Evolutionary conservation across 2,113 vertebrate genomes (phyloP), one percentile per base, ranked within the genome.

Genomic region (Calyptommatus sinebrachiatus): DNA sequence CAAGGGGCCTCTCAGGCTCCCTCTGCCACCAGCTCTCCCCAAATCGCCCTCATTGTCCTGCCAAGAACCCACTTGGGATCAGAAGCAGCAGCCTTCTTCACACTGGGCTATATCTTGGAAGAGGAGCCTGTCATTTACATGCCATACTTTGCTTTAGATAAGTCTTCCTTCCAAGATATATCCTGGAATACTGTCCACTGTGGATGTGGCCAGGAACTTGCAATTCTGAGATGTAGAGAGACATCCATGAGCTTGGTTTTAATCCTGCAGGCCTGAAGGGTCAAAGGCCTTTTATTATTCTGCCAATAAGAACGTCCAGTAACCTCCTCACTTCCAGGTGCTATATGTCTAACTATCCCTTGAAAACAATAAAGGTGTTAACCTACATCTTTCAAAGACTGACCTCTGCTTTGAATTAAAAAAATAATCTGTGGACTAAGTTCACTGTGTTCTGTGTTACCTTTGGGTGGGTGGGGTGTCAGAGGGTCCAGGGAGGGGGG

Each of bases 321-420:
- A 77, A 82, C 61, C 8, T 29, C 71, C 53, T 81, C 20, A 29
- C 21, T 69, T 63, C 79, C n/a, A 57, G 66, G 48, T 41, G 35
- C 61, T 68, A 21, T 62, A 18, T 45, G 26, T 60, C 46, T 41
- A 75, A 45, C 60, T 53, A 41, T 20, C 66, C 71, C 65, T 71
- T 21, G 29, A 28, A 67, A 71, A 28, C 45, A 73, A 66, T 8
- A 41, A 65, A 63, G 28, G n/a, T n/a, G 20, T 73, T 29, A 29
- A 62, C 60, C 24, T 69, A 35, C 29, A 57, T 76, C 73, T 45
- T 9, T 10, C 24, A 66, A 7, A 16, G 24, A 29, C 28, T 48
- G 68, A 46, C 76, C 31, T 26, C 81, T 77, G 62, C 76, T 60
- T 57, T 62, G 76, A 78, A 77, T 78, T 73, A 83, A 82, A 69